A percentile compares a stretch with the other conserved stretches of the same genome.
phyloP scores from a whole-genome alignment of 2,797 vertebrate genomes.

The Discoglossus pictus region DNA sequence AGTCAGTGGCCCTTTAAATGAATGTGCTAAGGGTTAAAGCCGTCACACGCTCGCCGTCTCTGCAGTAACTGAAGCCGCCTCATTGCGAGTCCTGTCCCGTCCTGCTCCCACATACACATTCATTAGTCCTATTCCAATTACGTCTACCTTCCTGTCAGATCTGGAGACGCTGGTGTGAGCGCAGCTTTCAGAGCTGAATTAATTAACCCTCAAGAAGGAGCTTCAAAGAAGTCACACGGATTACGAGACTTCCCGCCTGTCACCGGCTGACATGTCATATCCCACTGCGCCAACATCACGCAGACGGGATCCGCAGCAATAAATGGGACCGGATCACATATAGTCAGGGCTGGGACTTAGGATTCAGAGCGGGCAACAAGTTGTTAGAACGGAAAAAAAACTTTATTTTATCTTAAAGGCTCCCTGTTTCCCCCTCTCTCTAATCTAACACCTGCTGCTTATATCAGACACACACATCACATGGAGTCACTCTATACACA shows the following conservation, averaged over 20 bases:
- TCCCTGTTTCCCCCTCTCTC: too few relatives aligned
- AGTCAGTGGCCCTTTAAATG: too few relatives aligned
- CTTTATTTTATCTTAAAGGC: too few relatives aligned
- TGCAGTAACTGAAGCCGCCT: slow-evolving; percentile 4
- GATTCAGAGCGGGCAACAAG: too few relatives aligned
- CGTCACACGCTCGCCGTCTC: not conserved
- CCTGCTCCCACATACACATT: slow-evolving; percentile 37
- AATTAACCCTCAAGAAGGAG: slow-evolving; percentile 55
- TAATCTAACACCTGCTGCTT: too few relatives aligned
- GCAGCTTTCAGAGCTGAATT: slow-evolving; percentile 49
- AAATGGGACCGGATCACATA: too few relatives aligned
- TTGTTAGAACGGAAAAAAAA: too few relatives aligned
- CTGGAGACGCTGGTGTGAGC: slow-evolving; percentile 44
- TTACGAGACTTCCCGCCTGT: slow-evolving; percentile 41
- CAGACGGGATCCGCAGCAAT: slow-evolving; percentile 1
- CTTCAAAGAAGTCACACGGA: slow-evolving; percentile 39
- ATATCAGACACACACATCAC: too few relatives aligned
- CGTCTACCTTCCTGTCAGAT: slow-evolving; percentile 44
- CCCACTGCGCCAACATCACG: slow-evolving; percentile 39
- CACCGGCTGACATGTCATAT: slow-evolving; percentile 33
- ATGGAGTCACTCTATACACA: too few relatives aligned
- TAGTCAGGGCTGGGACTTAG: too few relatives aligned
- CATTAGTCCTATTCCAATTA: slow-evolving; percentile 28
- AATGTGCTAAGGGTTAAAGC: too few relatives aligned
- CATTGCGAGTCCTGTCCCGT: slow-evolving; percentile 33